Evolutionary conservation across 2,113 vertebrate species (phyloP), one percentile per base, ranked within the genome.

Genomic region (Echinops telfairi): DNA sequence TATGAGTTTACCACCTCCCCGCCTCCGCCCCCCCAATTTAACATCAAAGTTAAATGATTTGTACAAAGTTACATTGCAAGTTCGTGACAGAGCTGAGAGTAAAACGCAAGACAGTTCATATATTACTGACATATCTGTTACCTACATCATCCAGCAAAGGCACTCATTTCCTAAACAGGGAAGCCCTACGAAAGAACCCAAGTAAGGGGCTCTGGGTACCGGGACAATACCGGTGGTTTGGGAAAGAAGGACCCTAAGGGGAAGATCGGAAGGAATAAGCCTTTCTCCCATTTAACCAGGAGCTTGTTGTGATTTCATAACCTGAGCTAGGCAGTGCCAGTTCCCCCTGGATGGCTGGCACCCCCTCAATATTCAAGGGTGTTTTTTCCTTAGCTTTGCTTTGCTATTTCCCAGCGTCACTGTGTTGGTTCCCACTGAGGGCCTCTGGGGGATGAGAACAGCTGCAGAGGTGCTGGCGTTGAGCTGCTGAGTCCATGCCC

Each of bases 391-490:
- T 91, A 92, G 38, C 16, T 91, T 94, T 91, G 53, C 40, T 92
- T 92, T 92, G 38, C 93, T 81, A 90, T 95, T 96, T 95, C 90
- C 92, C 92, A 93, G 87, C 89, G 62, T 93, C 81, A 90, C 83
- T 95, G 33, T 94, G 93, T 94, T 88, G 91, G 78, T 68, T 94
- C 92, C 88, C 93, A 88, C 58, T 80, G 60, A 79, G 88, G 85
- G 64, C 87, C 76, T 95, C 81, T 64, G 68, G 80, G 43, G 88
- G 92, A 93, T 89, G 73, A 95, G 94, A 96, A 95, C 95, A 97
- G 97, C 96, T 97, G 96, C 93, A 95, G 80, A 97, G 91, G 91
- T 75, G 1, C 81, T 97, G 91, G 81, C 91, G 84, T 94, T 92
- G 87, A 84, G 62, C 93, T 96, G 77, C 90, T 97, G 95, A 96